Base-by-base conservation (phyloP, 2,113 vertebrate species). In the Malurus elegans region DNA sequence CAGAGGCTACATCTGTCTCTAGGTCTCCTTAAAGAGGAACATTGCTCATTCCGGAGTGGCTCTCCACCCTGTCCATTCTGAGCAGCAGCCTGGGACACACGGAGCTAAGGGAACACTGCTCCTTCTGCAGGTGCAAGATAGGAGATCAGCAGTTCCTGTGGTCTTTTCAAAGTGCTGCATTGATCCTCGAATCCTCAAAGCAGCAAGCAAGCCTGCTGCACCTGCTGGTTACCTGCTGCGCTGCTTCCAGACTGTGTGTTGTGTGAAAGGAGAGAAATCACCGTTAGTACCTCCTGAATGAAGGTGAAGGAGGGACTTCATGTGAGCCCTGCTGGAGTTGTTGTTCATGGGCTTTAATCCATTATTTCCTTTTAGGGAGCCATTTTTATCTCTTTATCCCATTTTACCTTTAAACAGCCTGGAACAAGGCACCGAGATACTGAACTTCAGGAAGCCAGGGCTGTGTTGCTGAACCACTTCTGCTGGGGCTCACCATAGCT, bases 21-120 rank as follows among this genome's bases (percentile, higher is more conserved):
- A 0, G 14, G 14, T 40, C 26, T 45, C 51, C 34, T 29, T 8
- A 6, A 64, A 34, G 24, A 44, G 28, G 44, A 34, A 47, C 3
- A 6, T 26, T 50, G 14, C 8, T 54, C 13, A 4, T 54, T 8
- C 4, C 3, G 32, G 25, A 10, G 15, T 3, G 1, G 18, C 12
- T 38, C 18, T 81, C 12, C 18, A 12, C n/a, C 9, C 34, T 4
- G 5, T 25, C 64, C 7, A 0, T 34, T 42, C n/a, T 54, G 57
- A 83, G 58, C 20, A 51, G 58, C 36, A 31, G 58, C 45, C 19
- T 42, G 23, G 57, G 51, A 24, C 32, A 45, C 13, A 32, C 1
- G 28, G 57, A 54, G 36, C 47, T 23, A 21, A 50, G 57, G 32
- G 50, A 58, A 24, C 6, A 1, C 6, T 0, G 0, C 14, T 53